Evolutionary conservation across 2,797 vertebrate genomes (phyloP), one percentile per base, ranked within the genome.

Genomic region (Pempheris klunzingeri): DNA sequence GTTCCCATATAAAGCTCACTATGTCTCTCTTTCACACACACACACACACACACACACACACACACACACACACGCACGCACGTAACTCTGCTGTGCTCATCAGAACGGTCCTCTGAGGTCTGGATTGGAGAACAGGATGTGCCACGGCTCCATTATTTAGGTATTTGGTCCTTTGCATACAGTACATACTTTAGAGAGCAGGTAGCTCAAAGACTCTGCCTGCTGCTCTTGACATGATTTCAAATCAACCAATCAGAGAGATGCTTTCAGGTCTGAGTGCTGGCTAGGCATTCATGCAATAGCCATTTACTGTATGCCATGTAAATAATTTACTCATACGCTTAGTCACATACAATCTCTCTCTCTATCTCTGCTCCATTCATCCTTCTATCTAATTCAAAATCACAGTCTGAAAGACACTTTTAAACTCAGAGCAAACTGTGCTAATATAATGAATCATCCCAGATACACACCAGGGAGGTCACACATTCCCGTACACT

Each of bases 301-400:
- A 90, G 90, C 92, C 78, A 82, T 69, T 90, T 93, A 88, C 87
- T 61, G 85, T 87, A 88, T 92, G 76, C 63, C 0, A 83, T 90
- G 79, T 96, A 93, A 96, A 96, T 96, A 94, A 96, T 96, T 96
- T 90, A 95, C 83, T 80, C 62, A 64, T 57, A 66, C 14, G 72
- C 83, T 85, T 62, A 77, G 83, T 88, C 76, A 58, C 76, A 83
- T 71, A 70, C 73, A 74, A 26, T 24, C 18, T 71, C 63, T 49
- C 60, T 41, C 78, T 57, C 49, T 68, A 20, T 14, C 24, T 67
- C 20, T 20, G 22, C 55, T 55, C 8, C 30, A 60, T 66, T 41
- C 52, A 55, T 78, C 46, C 54, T 41, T 72, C 59, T 54, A 66
- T 74, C 44, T 44, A 24, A 44, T 65, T 41, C 64, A 69, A 60